A percentile compares a stretch with the other conserved stretches of the same genome.
These are phyloP conservation scores for Tragelaphus buxtoni DNA, from an alignment of 2,113 vertebrate genomes.

Conservation along the genomic window DNA sequence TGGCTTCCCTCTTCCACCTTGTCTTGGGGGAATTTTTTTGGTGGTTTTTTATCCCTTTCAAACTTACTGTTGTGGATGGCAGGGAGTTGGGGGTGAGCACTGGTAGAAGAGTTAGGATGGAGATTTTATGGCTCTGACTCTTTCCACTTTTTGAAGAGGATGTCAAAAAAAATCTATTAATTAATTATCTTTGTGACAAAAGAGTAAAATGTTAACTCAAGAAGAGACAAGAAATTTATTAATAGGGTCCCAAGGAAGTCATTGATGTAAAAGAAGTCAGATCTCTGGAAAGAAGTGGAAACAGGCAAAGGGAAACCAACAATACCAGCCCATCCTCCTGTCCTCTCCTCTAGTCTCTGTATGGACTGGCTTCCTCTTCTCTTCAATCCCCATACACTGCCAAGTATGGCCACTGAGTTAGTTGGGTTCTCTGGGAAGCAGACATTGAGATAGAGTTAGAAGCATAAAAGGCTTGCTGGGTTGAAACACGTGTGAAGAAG, in stretches of 20 bases:
- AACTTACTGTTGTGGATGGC: neutral
- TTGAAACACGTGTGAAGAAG: neutral
- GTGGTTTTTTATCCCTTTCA: neutral
- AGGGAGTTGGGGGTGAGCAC: neutral
- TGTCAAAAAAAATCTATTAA: neutral
- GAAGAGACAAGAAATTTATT: neutral
- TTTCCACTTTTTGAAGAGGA: neutral
- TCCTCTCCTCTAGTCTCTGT: neutral
- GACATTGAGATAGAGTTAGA: neutral
- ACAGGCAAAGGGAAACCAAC: neutral
- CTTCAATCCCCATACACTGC: neutral
- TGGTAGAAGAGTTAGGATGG: neutral
- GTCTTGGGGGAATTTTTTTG: neutral
- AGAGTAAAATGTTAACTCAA: neutral
- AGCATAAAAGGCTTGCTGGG: neutral
- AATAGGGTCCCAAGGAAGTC: neutral
- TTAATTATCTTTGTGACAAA: neutral
- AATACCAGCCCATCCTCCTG: fast-evolving
- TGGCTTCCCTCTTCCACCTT: neutral
- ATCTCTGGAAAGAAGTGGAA: neutral
- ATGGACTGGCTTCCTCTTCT: neutral
- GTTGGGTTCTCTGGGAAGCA: neutral
- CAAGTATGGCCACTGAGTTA: neutral
- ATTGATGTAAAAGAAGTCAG: neutral
- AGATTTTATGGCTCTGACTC: neutral